Percentiles rank a stretch among this genome's conserved stretches.
phyloP scores from a whole-genome alignment of 1,140 invertebrate genomes.

The Trichogramma pretiosum region DNA sequence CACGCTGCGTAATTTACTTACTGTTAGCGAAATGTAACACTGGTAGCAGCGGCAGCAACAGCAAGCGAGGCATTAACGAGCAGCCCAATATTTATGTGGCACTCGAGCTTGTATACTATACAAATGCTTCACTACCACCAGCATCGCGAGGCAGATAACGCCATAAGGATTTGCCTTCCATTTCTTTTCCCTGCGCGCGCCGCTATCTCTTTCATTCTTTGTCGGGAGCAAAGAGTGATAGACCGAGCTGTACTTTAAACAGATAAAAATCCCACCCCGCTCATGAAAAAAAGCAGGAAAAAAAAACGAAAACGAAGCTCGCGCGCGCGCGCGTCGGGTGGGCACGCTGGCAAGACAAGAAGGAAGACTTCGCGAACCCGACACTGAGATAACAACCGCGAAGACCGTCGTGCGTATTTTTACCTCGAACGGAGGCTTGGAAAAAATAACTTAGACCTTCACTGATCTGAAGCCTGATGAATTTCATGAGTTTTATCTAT shows the following conservation, averaged over 20 bases:
- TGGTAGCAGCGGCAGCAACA: conserved; percentile 38
- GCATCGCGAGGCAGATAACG: too few relatives aligned
- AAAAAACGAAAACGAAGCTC: too few relatives aligned
- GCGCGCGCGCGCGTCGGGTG: not conserved
- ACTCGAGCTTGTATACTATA: too few relatives aligned
- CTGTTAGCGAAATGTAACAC: conserved; percentile 49
- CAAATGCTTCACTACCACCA: conserved; percentile 29
- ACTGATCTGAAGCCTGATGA: conserved; percentile 13
- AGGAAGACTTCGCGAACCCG: not conserved
- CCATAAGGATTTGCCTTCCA: conserved; percentile 14
- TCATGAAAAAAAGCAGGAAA: conserved; percentile 1
- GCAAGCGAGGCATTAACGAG: conserved; percentile 45
- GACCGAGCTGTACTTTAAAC: conserved; percentile 17
- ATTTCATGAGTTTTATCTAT: conserved; percentile 19
- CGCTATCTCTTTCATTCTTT: conserved; percentile 17
- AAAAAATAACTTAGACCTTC: conserved; percentile 14
- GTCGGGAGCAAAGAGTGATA: not conserved
- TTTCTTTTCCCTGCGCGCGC: conserved; percentile 11
- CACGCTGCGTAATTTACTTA: conserved; percentile 51
- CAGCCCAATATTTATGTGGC: conserved; percentile 47
- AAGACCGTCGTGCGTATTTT: too few relatives aligned
- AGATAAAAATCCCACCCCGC: conserved; percentile 17
- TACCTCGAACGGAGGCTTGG: conserved; percentile 3
- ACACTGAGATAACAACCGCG: conserved; percentile 1
- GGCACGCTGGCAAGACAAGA: not conserved